These are phyloP conservation scores for Cotesia typhae DNA, from an alignment of 1,140 invertebrate species.

Conservation along the genomic window DNA sequence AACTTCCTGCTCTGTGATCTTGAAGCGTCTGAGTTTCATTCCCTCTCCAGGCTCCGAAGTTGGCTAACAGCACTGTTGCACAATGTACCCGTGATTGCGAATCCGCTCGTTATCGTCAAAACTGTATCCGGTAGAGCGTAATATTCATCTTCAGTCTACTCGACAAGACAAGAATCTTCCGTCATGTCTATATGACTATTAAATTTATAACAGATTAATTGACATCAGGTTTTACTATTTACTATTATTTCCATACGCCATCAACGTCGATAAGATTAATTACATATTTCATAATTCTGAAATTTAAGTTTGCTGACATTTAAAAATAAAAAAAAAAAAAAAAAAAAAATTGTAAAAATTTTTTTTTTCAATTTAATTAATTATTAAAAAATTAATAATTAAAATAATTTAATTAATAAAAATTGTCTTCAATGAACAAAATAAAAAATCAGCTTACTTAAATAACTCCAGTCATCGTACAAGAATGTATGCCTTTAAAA, in stretches of 20 bases:
- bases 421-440: too few relatives aligned
- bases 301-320: too few relatives aligned
- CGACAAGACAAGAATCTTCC: conserved; percentile 18
- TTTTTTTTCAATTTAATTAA: too few relatives aligned
- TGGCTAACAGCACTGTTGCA: conserved; percentile 54
- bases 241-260: not conserved
- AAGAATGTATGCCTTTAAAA: too few relatives aligned
- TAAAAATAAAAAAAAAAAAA: too few relatives aligned
- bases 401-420: too few relatives aligned
- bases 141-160: conserved; percentile 5
- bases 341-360: too few relatives aligned
- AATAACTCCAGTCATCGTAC: too few relatives aligned
- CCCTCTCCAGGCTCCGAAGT: conserved; percentile 47
- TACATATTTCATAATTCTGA: too few relatives aligned
- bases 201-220: conserved; percentile 8
- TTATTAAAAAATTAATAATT: too few relatives aligned
- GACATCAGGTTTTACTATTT: not conserved
- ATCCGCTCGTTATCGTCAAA: conserved; percentile 61
- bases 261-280: too few relatives aligned
- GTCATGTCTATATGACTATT: conserved; percentile 7
- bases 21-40: conserved; percentile 53
- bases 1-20: conserved; percentile 43
- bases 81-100: conserved; percentile 61
- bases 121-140: conserved; percentile 41
- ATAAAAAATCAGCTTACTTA: too few relatives aligned